Evolutionary conservation across 1,140 invertebrate species (phyloP).

Genomic region (Dysdera silvatica): DNA sequence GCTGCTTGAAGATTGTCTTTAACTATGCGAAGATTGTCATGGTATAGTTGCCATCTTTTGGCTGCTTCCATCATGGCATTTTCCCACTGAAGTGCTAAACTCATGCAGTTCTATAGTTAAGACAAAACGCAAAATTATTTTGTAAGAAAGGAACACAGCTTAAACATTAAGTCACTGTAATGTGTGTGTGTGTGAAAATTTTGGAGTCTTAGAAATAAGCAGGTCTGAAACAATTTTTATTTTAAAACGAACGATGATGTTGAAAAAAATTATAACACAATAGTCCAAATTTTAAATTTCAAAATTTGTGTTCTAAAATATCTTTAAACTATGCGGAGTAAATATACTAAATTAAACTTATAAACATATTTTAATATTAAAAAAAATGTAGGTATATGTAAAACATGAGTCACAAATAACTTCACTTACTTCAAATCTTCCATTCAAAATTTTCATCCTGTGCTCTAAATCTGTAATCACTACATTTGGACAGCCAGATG

Average conservation of each 20-base stretch:
- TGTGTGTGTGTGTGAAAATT: no score
- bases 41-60: constrained; percentile 75
- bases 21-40: constrained; percentile 65
- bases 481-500: constrained; percentile 60
- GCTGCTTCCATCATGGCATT: constrained; percentile 65
- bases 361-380: not conserved
- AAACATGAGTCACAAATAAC: constrained; percentile 31
- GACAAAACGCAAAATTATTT: not conserved
- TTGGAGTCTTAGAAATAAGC: no score
- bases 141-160: not conserved
- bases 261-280: no score
- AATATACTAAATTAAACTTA: not conserved
- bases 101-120: constrained; percentile 9
- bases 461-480: constrained; percentile 61
- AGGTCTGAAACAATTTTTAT: no score
- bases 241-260: no score
- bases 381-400: not conserved
- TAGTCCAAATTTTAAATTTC: no score
- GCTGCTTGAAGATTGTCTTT: constrained; percentile 77
- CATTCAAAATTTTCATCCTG: constrained; percentile 67
- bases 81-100: constrained; percentile 59
- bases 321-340: no score
- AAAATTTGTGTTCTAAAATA: no score
- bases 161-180: no score
- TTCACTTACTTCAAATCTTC: constrained; percentile 58